These are phyloP conservation scores for Coracopsis vasa DNA, from an alignment of 2,113 vertebrate species.

Conservation along the genomic window DNA sequence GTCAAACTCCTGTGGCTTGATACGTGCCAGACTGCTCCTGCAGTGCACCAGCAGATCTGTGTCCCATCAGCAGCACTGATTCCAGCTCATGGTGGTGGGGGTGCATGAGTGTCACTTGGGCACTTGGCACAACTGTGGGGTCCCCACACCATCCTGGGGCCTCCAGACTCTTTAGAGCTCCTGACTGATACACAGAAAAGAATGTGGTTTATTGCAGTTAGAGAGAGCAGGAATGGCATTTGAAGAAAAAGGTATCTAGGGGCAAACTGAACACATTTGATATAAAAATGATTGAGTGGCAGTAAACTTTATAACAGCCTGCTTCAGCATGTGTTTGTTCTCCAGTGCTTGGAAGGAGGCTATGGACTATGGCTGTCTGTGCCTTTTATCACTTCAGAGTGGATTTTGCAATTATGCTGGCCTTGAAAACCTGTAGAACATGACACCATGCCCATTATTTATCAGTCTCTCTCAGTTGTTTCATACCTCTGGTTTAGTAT, in stretches of 20 bases:
- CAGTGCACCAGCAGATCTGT: background rate
- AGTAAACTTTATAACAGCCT: conserved; percentile 8
- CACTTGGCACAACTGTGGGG: background rate
- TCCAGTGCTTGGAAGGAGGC: background rate
- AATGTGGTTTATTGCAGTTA: background rate
- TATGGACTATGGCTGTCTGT: background rate
- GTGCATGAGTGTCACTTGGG: background rate
- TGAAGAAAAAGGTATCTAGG: background rate
- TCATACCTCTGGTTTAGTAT: background rate
- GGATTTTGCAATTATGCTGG: background rate
- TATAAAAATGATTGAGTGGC: conserved; percentile 34
- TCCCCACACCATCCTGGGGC: background rate
- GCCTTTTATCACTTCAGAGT: background rate
- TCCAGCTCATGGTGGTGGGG: too few species aligned
- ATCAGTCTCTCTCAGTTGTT: background rate
- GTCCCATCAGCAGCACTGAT: background rate
- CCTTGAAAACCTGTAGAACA: background rate
- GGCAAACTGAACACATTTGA: background rate
- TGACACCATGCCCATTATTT: background rate
- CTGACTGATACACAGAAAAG: background rate
- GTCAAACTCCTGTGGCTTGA: background rate
- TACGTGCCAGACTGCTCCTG: accelerated
- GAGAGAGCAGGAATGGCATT: background rate
- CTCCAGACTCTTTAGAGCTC: background rate
- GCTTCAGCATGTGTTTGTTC: conserved; percentile 4